Evolutionary conservation across 2,113 vertebrate species (phyloP), one percentile per base, ranked within the genome.

Genomic region (Poeciliopsis retropinna): DNA sequence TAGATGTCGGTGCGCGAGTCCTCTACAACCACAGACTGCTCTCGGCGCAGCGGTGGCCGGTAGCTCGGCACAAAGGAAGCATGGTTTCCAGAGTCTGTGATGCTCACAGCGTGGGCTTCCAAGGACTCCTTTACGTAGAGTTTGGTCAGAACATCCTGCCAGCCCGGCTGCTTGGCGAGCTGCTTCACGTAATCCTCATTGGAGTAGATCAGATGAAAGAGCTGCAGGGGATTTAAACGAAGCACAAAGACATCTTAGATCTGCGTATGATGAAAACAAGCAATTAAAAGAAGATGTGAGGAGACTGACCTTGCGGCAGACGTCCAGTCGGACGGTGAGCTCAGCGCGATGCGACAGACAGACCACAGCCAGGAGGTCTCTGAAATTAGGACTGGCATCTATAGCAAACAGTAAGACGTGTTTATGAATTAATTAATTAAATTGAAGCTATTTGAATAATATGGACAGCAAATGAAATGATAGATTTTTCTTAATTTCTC

Each of bases 141-240:
- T 80, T 96, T 97, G 81, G 96, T 98, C 73, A 99, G 95, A 0
- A 96, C 92, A 29, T 98, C 96, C 93, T 99, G 98, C 98, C 98
- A 99, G 72, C 97, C 94, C 0, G 95, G 90, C 87, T 98, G 84
- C 64, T 88, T 94, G 0, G 97, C 96, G 70, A 99, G 92, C 75
- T 98, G 96, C 84, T 89, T 96, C 78, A 97, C 95, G 2, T 95
- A 83, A 37, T 99, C 97, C 44, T 96, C 95, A 72, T 94, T 96
- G 0, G 94, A 91, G 3, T 98, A 94, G 92, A 99, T 97, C 87
- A 98, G 92, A 92, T 97, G 91, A 87, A 99, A 99, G 77, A 99
- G 96, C 97, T 99, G 88, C 25, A 13, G 60, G 31, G 10, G 70
- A 51, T 57, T 64, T 17, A 71, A 15, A 83, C 37, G 60, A 27